Conservation (phyloP, 2,113 vertebrate species). For the Paradisaea rubra region DNA sequence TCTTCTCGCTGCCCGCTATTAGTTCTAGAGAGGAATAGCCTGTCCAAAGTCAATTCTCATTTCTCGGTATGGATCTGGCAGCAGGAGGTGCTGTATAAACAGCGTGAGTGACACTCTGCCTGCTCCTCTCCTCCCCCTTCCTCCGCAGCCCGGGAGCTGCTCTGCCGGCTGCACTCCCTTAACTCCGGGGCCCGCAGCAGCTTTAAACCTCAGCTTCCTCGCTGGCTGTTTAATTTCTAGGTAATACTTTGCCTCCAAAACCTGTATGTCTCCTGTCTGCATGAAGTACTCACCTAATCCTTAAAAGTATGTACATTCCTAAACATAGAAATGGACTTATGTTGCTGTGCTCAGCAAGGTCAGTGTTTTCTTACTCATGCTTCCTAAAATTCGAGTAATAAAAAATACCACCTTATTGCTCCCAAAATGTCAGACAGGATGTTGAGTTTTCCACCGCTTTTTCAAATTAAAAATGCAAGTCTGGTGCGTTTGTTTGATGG, state of each 20-base stretch:
- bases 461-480: background rate
- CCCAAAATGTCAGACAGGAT: background rate
- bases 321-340: background rate
- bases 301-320: background rate
- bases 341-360: background rate
- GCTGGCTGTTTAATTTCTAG: background rate
- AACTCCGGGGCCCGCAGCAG: constrained; percentile 16
- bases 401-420: background rate
- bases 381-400: background rate
- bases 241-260: background rate
- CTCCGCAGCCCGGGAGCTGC: background rate
- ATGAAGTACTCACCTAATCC: background rate
- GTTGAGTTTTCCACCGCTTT: background rate
- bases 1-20: background rate
- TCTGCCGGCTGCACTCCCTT: constrained; percentile 26
- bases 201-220: background rate
- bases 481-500: background rate
- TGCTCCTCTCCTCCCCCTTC: constrained; percentile 1
- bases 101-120: background rate
- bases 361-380: background rate
- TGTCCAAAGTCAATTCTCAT: constrained; percentile 1
- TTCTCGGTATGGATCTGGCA: constrained; percentile 44
- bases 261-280: background rate
- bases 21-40: background rate
- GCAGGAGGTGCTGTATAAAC: constrained; percentile 78